Conservation (phyloP, 2,888 invertebrate genomes). For the Trissoscelio sp. region DNA sequence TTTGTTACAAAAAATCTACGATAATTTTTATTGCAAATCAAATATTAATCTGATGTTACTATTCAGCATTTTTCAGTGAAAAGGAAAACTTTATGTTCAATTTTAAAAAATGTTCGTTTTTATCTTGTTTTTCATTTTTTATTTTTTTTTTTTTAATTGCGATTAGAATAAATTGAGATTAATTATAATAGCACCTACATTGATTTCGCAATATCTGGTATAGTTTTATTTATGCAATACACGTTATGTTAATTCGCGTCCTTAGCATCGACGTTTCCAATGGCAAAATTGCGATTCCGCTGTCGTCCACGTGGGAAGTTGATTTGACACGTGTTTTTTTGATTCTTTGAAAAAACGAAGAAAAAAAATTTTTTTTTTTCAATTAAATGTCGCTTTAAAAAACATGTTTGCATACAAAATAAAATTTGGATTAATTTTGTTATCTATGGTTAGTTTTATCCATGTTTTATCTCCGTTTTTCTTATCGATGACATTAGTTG, state of each 20-base stretch:
- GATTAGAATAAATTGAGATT: background rate
- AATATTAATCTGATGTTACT: background rate
- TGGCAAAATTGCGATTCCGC: conserved; percentile 28
- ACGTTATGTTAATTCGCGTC: conserved; percentile 58
- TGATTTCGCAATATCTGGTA: conserved; percentile 9
- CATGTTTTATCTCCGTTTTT: too few relatives aligned
- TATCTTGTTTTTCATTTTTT: too few relatives aligned
- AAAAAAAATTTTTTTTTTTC: too few relatives aligned
- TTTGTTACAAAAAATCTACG: background rate
- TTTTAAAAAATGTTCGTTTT: too few relatives aligned
- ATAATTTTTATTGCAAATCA: conserved; percentile 8
- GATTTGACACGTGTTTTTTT: conserved; percentile 36
- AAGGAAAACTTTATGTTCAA: background rate
- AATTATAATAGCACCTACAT: conserved; percentile 41
- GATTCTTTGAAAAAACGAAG: too few relatives aligned
- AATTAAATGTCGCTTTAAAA: too few relatives aligned
- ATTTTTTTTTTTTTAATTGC: background rate
- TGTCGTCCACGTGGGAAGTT: conserved; percentile 38
- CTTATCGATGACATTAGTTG: too few relatives aligned
- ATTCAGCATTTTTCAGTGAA: background rate
- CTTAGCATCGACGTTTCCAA: conserved; percentile 44
- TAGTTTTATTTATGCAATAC: conserved; percentile 46
- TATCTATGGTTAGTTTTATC: too few relatives aligned
- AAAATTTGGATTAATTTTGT: too few relatives aligned
- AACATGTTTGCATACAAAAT: too few relatives aligned